Conservation (phyloP, 1,140 invertebrate species). For the Bombus haemorrhoidalis region DNA sequence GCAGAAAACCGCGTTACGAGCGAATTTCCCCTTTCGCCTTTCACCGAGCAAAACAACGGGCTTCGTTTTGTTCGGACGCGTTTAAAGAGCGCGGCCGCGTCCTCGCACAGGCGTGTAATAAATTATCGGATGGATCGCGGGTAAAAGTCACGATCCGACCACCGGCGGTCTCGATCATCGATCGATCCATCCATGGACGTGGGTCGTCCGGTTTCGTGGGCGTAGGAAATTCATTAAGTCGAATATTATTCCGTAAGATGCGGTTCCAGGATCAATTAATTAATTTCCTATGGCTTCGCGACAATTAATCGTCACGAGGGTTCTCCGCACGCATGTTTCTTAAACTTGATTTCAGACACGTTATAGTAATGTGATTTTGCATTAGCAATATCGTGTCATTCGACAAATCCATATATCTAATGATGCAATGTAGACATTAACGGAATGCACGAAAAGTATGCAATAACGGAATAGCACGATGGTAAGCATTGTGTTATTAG, state of each 20-base stretch:
- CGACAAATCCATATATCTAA: no score
- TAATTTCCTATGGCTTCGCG: constrained; percentile 36
- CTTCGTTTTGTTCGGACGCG: neutral
- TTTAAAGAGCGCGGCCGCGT: constrained; percentile 44
- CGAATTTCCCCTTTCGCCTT: constrained; percentile 62
- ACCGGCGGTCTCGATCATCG: constrained; percentile 32
- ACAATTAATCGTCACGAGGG: neutral
- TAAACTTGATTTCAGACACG: no score
- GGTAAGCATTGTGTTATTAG: no score
- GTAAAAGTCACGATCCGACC: constrained; percentile 15
- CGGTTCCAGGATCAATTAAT: constrained; percentile 54
- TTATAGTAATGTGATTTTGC: no score
- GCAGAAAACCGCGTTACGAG: constrained; percentile 38
- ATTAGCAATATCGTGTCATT: no score
- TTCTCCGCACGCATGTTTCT: neutral
- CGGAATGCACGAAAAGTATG: no score
- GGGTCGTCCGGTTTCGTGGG: constrained; percentile 48
- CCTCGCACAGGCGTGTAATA: constrained; percentile 5
- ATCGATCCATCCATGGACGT: constrained; percentile 36
- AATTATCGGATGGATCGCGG: constrained; percentile 19
- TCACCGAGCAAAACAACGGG: constrained; percentile 44
- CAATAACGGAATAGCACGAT: no score
- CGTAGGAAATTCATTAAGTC: constrained; percentile 58
- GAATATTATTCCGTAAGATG: constrained; percentile 43
- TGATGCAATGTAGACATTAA: no score